Conservation (phyloP, 1,140 invertebrate species). For the Sinonovacula constricta region DNA sequence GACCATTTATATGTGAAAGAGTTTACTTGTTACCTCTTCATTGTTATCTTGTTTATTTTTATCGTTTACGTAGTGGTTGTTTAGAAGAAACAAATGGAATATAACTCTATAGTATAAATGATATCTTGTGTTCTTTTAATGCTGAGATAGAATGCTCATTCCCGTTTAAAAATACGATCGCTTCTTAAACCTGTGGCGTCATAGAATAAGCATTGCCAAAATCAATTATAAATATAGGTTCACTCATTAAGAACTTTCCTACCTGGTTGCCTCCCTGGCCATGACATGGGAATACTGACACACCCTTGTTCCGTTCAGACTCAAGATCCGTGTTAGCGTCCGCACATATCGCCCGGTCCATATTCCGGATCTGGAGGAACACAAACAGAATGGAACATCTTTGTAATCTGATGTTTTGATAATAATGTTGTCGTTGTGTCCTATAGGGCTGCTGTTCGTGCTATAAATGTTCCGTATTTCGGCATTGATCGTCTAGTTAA, state of each 20-base stretch:
- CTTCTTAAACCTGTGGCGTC: background rate
- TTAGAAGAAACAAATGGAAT: background rate
- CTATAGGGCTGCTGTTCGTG: too few relatives aligned
- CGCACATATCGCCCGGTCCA: conserved; percentile 31
- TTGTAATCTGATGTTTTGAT: too few relatives aligned
- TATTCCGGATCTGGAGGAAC: conserved; percentile 31
- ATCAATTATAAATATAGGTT: background rate
- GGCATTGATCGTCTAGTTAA: too few relatives aligned
- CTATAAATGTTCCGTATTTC: too few relatives aligned
- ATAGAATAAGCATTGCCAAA: background rate
- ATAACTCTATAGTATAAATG: background rate
- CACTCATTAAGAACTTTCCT: background rate
- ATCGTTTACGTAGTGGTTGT: too few relatives aligned
- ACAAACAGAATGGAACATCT: background rate
- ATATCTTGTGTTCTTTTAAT: background rate
- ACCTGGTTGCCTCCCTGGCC: conserved; percentile 46
- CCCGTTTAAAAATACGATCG: background rate
- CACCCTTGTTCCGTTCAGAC: background rate
- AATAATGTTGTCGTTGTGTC: too few relatives aligned
- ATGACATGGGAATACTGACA: conserved; percentile 49
- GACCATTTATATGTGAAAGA: too few relatives aligned
- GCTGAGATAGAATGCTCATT: background rate
- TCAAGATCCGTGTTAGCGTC: conserved; percentile 28
- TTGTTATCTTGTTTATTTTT: too few relatives aligned
- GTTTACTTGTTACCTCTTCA: too few relatives aligned